Percentiles rank a stretch among this genome's conserved stretches.
phyloP scores from a whole-genome alignment of 2,113 vertebrate species.

The Fregata magnificens region DNA sequence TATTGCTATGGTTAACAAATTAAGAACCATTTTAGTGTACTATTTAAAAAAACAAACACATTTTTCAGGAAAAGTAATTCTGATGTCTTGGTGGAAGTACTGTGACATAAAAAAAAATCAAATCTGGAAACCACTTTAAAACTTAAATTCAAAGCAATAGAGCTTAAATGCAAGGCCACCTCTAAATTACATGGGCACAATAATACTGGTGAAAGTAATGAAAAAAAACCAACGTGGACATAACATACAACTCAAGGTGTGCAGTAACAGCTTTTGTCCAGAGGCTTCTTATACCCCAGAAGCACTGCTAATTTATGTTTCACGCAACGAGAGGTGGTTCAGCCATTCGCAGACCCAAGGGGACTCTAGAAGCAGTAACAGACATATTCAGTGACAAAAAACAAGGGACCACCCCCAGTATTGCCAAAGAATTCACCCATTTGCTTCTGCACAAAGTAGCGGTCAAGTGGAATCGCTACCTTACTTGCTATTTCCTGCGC shows the following conservation, averaged over 20 bases:
- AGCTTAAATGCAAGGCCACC: neutral
- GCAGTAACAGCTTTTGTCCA: neutral
- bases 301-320: neutral
- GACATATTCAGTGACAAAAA: neutral
- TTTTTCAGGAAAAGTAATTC: neutral
- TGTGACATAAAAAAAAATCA: neutral
- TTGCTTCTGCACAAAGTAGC: neutral
- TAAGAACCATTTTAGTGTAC: neutral
- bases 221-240: neutral
- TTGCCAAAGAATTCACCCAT: neutral
- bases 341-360: neutral
- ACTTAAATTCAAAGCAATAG: neutral
- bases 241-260: neutral
- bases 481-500: fast-evolving
- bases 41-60: neutral
- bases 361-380: neutral
- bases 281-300: neutral
- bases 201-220: neutral
- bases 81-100: neutral
- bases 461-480: neutral
- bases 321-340: neutral
- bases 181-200: neutral
- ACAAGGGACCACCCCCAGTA: fast-evolving
- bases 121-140: neutral
- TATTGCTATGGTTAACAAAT: neutral